Conservation (phyloP, 2,888 invertebrate genomes). For the Rhogogaster chlorosoma region DNA sequence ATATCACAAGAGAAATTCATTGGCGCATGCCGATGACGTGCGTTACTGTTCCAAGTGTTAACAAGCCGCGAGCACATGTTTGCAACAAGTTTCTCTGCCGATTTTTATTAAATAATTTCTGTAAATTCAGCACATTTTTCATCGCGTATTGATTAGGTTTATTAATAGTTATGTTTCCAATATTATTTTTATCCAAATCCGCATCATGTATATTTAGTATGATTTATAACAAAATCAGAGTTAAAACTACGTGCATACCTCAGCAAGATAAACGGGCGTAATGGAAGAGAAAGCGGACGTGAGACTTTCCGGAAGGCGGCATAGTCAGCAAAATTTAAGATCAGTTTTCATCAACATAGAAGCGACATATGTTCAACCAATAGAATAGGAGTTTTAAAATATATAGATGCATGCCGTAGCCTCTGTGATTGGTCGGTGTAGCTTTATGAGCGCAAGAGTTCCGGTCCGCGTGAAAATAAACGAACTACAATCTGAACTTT, state of each 20-base stretch:
- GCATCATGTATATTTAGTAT: not conserved
- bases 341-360: not conserved
- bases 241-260: slow-evolving; percentile 70
- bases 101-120: not conserved
- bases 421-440: not conserved
- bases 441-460: not conserved
- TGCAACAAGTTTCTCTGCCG: slow-evolving; percentile 17
- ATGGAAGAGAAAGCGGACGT: slow-evolving; percentile 68
- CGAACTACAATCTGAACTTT: not conserved
- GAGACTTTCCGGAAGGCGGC: not conserved
- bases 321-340: not conserved
- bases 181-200: not conserved
- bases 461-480: not conserved
- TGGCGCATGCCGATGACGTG: not conserved
- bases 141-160: slow-evolving; percentile 10
- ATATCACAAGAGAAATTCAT: not conserved
- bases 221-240: slow-evolving; percentile 45
- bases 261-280: slow-evolving; percentile 71
- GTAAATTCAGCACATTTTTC: not conserved
- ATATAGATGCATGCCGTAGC: not conserved
- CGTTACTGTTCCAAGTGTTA: not conserved
- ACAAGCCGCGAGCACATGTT: slow-evolving; percentile 40
- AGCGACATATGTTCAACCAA: not conserved
- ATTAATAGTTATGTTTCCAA: slow-evolving; percentile 30
- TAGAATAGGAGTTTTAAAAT: not conserved